Conservation (phyloP, 2,797 vertebrate species). For the Aselliscus stoliczkanus region DNA sequence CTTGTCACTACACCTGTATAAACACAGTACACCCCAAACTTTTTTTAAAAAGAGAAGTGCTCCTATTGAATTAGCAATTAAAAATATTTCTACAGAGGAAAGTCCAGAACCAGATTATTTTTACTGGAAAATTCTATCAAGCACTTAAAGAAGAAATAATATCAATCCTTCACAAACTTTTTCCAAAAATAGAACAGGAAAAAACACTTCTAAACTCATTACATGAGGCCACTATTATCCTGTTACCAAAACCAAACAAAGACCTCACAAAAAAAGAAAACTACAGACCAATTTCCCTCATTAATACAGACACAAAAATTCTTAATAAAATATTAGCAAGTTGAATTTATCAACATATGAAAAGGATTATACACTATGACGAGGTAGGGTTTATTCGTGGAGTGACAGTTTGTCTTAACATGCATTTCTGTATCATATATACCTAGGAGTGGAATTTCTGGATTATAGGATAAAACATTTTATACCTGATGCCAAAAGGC, state of each 20-base stretch:
- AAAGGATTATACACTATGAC: background rate
- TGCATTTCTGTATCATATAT: background rate
- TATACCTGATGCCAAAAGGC: background rate
- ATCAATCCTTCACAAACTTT: background rate
- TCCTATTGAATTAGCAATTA: background rate
- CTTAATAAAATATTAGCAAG: background rate
- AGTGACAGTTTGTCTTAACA: background rate
- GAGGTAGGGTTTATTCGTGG: background rate
- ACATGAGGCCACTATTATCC: background rate
- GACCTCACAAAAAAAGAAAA: background rate
- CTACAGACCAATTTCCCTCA: background rate
- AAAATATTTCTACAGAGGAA: background rate
- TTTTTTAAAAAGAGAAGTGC: background rate
- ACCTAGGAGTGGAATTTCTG: background rate
- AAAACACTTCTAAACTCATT: background rate
- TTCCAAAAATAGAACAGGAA: background rate
- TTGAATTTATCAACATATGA: background rate
- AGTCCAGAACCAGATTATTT: background rate
- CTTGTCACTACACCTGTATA: background rate
- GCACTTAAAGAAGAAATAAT: background rate
- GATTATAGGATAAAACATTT: background rate
- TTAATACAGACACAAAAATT: background rate
- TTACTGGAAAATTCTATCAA: background rate
- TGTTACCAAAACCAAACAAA: background rate
- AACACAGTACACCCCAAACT: background rate